Conservation (phyloP, 2,113 vertebrate genomes). For the Vulpes lagopus region DNA sequence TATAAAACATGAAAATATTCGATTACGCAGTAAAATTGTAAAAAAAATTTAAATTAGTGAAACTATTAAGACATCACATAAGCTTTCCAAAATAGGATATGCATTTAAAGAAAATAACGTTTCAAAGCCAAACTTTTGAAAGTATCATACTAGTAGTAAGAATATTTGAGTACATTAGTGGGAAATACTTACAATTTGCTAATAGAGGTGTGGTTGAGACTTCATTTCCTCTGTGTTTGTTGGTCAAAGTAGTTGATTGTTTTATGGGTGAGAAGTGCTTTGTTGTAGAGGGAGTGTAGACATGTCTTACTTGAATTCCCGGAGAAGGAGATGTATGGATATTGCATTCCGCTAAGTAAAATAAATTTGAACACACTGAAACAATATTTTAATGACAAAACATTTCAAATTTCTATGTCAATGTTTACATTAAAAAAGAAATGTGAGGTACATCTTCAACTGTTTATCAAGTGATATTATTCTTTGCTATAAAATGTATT, state of each 20-base stretch:
- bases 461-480: constrained; percentile 26
- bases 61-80: background rate
- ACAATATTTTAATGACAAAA: constrained; percentile 67
- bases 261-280: constrained; percentile 99
- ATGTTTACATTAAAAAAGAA: constrained; percentile 40
- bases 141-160: constrained; percentile 4
- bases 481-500: constrained; percentile 32
- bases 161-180: background rate
- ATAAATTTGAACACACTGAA: constrained; percentile 77
- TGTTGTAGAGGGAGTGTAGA: constrained; percentile 98
- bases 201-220: constrained; percentile 97
- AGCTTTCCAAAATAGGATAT: constrained; percentile 24
- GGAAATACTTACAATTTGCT: constrained; percentile 94
- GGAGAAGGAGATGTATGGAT: constrained; percentile 98
- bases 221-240: constrained; percentile 98
- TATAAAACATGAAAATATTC: background rate
- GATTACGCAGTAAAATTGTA: background rate
- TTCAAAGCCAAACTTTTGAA: constrained; percentile 52
- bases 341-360: constrained; percentile 95
- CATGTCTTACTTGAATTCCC: constrained; percentile 98
- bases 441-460: constrained; percentile 34
- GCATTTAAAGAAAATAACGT: constrained; percentile 39
- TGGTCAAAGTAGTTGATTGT: constrained; percentile 98
- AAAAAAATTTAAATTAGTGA: constrained; percentile 56
- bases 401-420: constrained; percentile 49